Percentiles rank a stretch among this genome's conserved stretches.
Conservation (phyloP, 2,888 invertebrate species). For the Baronia brevicornis region DNA sequence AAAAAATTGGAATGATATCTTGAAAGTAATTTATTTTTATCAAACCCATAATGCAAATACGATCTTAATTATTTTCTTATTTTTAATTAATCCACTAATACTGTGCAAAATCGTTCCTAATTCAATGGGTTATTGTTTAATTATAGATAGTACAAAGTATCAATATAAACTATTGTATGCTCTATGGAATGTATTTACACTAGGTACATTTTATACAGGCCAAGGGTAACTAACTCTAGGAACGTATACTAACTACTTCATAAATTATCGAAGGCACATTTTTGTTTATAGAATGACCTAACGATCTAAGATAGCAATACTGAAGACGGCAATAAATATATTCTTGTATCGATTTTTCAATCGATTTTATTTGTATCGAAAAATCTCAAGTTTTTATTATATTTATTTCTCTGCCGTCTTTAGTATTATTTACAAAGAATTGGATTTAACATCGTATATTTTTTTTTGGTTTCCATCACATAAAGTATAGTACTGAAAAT, state of each 20-base stretch:
- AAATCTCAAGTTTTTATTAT: background rate
- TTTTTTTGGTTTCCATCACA: conserved; percentile 73
- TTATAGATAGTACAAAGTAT: conserved; percentile 14
- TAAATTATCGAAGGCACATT: conserved; percentile 71
- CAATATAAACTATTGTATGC: conserved; percentile 7
- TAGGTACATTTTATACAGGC: conserved; percentile 38
- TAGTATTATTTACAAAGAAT: conserved; percentile 20
- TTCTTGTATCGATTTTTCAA: too few relatives aligned
- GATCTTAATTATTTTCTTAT: too few relatives aligned
- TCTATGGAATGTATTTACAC: conserved; percentile 38
- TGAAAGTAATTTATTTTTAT: background rate
- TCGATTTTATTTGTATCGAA: too few relatives aligned
- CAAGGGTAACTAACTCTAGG: conserved; percentile 49
- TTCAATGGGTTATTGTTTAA: conserved; percentile 4
- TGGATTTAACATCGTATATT: conserved; percentile 29
- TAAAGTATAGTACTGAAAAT: conserved; percentile 63
- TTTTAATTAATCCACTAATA: too few relatives aligned
- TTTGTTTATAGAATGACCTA: conserved; percentile 61
- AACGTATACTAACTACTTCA: conserved; percentile 46
- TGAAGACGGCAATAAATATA: conserved; percentile 5
- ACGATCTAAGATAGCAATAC: conserved; percentile 16
- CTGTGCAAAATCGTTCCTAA: conserved; percentile 7
- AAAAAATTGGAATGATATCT: conserved; percentile 1
- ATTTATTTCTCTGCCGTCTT: conserved; percentile 13
- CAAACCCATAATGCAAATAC: too few relatives aligned